A percentile compares a stretch with the other conserved stretches of the same genome.
Evolutionary conservation across 2,113 vertebrate genomes (phyloP).

Genomic region (Pygoscelis adeliae): DNA sequence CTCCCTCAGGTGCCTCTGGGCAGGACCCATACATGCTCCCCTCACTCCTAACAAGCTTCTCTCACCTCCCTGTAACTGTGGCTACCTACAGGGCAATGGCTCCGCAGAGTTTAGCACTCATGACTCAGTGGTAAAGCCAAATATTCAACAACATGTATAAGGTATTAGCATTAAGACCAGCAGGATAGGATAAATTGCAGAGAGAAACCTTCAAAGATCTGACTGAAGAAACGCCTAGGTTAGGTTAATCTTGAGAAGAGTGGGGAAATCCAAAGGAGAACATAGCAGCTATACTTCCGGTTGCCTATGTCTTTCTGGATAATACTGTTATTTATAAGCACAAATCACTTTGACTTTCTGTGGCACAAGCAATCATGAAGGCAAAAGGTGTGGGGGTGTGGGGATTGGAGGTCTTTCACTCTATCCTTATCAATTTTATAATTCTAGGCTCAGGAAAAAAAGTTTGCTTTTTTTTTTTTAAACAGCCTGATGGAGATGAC

Average conservation of each 20-base stretch:
- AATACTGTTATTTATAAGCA: background rate
- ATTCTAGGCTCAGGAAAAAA: background rate
- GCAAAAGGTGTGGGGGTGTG: background rate
- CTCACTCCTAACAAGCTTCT: rapidly evolving
- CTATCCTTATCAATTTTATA: background rate
- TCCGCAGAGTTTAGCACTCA: background rate
- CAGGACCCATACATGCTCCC: background rate
- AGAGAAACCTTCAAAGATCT: background rate
- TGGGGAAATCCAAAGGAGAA: background rate
- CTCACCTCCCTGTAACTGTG: background rate
- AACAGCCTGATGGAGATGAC: background rate
- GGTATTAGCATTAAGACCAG: background rate
- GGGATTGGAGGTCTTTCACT: background rate
- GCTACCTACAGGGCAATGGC: background rate
- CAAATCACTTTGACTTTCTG: background rate
- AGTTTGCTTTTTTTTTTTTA: background rate
- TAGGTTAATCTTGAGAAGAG: background rate
- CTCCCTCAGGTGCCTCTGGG: background rate
- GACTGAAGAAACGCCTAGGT: background rate
- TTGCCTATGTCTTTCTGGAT: background rate
- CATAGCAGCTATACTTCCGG: background rate
- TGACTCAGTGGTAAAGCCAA: background rate
- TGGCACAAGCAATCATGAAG: background rate
- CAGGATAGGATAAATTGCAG: background rate
- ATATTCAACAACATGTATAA: background rate